Percentiles rank a stretch among this genome's conserved stretches.
Conservation (phyloP, 2,797 vertebrate species). For the Pipistrellus pygmaeus region DNA sequence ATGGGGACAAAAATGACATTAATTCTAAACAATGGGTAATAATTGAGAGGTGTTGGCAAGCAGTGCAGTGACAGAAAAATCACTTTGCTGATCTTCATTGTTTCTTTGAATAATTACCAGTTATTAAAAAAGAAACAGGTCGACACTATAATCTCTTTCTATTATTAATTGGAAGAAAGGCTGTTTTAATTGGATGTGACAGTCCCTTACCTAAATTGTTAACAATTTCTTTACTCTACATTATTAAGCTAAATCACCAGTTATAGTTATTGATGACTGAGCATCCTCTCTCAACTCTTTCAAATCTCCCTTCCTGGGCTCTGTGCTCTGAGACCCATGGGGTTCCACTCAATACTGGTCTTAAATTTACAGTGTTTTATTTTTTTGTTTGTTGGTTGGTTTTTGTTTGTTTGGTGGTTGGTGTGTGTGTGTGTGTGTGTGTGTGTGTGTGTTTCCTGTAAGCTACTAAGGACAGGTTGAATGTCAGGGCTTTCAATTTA, state of each 20-base stretch:
- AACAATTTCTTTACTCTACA: constrained; percentile 54
- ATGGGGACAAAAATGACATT: constrained; percentile 61
- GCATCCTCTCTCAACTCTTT: constrained; percentile 25
- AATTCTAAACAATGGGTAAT: constrained; percentile 68
- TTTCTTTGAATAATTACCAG: constrained; percentile 73
- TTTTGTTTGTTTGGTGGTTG: background rate
- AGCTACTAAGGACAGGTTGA: constrained; percentile 73
- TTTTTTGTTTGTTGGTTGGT: background rate
- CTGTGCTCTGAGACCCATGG: constrained; percentile 18
- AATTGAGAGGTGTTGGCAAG: constrained; percentile 71
- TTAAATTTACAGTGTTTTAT: constrained; percentile 60
- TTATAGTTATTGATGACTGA: constrained; percentile 29
- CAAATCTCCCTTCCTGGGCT: constrained; percentile 43
- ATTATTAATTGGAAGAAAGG: constrained; percentile 70
- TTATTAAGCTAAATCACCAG: constrained; percentile 51
- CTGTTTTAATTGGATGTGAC: constrained; percentile 71
- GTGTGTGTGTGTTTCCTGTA: background rate
- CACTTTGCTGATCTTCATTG: constrained; percentile 57
- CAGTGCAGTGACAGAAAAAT: constrained; percentile 63
- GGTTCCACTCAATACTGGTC: constrained; percentile 63
- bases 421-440: background rate
- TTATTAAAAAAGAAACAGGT: constrained; percentile 45
- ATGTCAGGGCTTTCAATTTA: constrained; percentile 79
- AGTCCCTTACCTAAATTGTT: constrained; percentile 56
- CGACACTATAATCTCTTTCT: constrained; percentile 44